phyloP scores from a whole-genome alignment of 1,140 invertebrate genomes.

The Plodia interpunctella region DNA sequence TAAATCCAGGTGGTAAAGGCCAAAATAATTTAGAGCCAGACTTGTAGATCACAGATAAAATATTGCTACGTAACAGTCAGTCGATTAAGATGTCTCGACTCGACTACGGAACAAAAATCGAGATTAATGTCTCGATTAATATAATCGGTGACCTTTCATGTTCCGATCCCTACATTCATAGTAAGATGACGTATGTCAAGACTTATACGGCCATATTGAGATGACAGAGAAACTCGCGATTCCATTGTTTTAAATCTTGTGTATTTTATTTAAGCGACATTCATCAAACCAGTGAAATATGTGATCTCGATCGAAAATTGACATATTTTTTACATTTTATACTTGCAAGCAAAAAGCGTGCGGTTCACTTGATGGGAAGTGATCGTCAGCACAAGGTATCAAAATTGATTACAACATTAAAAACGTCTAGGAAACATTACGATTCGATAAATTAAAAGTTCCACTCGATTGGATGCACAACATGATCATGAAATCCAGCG shows the following conservation, averaged over 20 bases:
- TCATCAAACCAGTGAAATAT: not conserved
- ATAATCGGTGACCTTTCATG: conserved; percentile 43
- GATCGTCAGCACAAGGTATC: not conserved
- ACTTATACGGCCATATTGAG: conserved; percentile 5
- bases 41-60: conserved; percentile 36
- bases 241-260: not conserved
- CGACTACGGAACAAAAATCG: conserved; percentile 37
- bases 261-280: not conserved
- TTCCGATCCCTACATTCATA: conserved; percentile 25
- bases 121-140: conserved; percentile 53
- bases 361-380: too few species aligned
- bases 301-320: not conserved
- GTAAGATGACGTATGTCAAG: conserved; percentile 12
- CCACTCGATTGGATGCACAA: not conserved
- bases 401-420: not conserved
- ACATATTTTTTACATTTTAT: not conserved
- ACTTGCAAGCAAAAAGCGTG: too few species aligned
- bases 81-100: conserved; percentile 35
- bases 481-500: not conserved
- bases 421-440: too few species aligned
- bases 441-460: conserved; percentile 3
- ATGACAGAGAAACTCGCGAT: conserved; percentile 6
- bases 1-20: not conserved
- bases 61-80: conserved; percentile 30
- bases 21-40: conserved; percentile 10